These are phyloP conservation scores for Karalla daura DNA, from an alignment of 2,797 vertebrate species.

Conservation along the genomic window DNA sequence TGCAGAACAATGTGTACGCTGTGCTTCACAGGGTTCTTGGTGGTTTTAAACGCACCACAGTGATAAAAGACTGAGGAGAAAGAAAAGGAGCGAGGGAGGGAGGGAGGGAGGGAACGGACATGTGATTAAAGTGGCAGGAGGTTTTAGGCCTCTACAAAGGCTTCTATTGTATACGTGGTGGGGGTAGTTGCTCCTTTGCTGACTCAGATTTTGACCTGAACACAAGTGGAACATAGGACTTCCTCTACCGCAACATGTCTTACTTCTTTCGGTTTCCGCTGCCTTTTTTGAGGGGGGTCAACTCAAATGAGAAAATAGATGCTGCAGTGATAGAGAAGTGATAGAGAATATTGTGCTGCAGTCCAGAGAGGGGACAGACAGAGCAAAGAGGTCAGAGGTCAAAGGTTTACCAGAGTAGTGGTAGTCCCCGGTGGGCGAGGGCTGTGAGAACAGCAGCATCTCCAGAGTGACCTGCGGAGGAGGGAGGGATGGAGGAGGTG, in stretches of 20 bases:
- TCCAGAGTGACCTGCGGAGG: slow-evolving; percentile 80
- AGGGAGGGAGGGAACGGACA: not conserved
- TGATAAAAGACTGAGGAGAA: not conserved
- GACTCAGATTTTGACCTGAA: slow-evolving; percentile 12
- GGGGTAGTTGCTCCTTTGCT: slow-evolving; percentile 6
- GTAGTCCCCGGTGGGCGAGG: slow-evolving; percentile 77
- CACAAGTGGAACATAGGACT: not conserved
- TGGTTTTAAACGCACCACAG: slow-evolving; percentile 29
- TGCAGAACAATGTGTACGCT: slow-evolving; percentile 40
- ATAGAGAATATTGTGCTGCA: too few species aligned
- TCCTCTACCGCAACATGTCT: not conserved
- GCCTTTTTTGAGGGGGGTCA: not conserved
- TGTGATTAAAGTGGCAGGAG: slow-evolving; percentile 25
- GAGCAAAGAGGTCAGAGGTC: slow-evolving; percentile 20
- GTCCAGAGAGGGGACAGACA: not conserved
- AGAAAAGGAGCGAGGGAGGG: not conserved
- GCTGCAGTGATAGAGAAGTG: not conserved
- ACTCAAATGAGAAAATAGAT: not conserved
- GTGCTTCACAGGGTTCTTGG: slow-evolving; percentile 24
- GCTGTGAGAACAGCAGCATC: slow-evolving; percentile 80
- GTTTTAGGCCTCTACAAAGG: slow-evolving; percentile 43
- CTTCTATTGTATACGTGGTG: slow-evolving; percentile 33
- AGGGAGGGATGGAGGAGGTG: slow-evolving; percentile 13
- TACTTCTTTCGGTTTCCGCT: not conserved
- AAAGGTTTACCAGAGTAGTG: slow-evolving; percentile 85